Evolutionary conservation across 2,888 invertebrate species (phyloP).

Genomic region (Caradrina kadenii): DNA sequence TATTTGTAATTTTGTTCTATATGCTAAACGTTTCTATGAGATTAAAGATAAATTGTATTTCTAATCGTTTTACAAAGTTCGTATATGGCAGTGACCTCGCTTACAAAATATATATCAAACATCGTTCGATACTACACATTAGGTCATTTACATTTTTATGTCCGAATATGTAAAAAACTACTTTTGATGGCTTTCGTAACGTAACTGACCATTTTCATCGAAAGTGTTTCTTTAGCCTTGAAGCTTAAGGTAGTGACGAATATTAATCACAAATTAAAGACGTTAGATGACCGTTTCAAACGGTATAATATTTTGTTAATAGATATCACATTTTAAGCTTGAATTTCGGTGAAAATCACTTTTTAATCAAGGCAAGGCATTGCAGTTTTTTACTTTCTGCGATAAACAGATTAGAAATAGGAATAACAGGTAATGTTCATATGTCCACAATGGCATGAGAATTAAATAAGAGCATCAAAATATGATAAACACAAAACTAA

Average conservation of each 20-base stretch:
- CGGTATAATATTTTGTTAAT: slow-evolving; percentile 23
- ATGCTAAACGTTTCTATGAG: neutral
- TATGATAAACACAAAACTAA: neutral
- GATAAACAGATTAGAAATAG: neutral
- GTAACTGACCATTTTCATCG: slow-evolving; percentile 52
- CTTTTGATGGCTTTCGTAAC: slow-evolving; percentile 67
- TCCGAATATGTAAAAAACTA: slow-evolving; percentile 62
- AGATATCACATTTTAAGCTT: slow-evolving; percentile 13
- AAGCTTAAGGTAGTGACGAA: slow-evolving; percentile 38
- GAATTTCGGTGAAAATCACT: slow-evolving; percentile 2
- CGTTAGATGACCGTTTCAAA: slow-evolving; percentile 35
- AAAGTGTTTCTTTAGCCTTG: slow-evolving; percentile 57
- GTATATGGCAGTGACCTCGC: slow-evolving; percentile 61
- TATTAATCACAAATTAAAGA: slow-evolving; percentile 46
- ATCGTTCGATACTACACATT: slow-evolving; percentile 68
- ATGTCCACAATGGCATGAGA: neutral
- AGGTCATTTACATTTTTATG: slow-evolving; percentile 74
- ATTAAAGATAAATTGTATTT: slow-evolving; percentile 7
- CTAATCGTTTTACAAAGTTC: slow-evolving; percentile 18
- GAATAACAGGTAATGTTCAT: neutral
- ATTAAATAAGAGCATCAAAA: slow-evolving; percentile 1
- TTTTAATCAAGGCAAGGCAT: neutral
- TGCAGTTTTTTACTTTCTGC: neutral
- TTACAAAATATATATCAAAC: slow-evolving; percentile 69
- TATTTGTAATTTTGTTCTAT: neutral